Percentiles rank a stretch among this genome's conserved stretches.
These are phyloP conservation scores for Pontoporia blainvillei DNA, from an alignment of 2,113 vertebrate genomes.

Conservation along the genomic window DNA sequence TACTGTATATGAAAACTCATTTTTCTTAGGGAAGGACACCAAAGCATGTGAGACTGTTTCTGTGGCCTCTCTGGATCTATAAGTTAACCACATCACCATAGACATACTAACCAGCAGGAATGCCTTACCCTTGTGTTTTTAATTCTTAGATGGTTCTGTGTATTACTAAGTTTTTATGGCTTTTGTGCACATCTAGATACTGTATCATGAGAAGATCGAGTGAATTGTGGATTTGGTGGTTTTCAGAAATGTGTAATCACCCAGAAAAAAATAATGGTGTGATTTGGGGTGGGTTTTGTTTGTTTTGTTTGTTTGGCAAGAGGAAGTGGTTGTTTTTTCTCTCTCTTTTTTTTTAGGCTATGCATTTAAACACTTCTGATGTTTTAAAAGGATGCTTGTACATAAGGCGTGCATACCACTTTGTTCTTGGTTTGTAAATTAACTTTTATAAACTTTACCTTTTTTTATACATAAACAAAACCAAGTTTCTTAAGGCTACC, in stretches of 20 bases:
- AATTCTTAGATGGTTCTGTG: conserved; percentile 76
- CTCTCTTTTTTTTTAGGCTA: conserved; percentile 76
- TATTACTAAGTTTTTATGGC: conserved; percentile 85
- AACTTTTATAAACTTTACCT: conserved; percentile 99
- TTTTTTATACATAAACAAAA: conserved; percentile 97
- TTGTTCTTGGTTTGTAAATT: conserved; percentile 99
- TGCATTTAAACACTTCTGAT: conserved; percentile 91
- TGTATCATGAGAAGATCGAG: conserved; percentile 78
- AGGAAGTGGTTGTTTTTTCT: conserved; percentile 48
- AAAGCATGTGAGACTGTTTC: conserved; percentile 86
- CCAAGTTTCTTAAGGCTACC: conserved; percentile 92
- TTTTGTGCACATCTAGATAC: conserved; percentile 83
- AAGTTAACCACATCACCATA: conserved; percentile 87
- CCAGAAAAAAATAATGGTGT: conserved; percentile 82
- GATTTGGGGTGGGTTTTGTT: conserved; percentile 69
- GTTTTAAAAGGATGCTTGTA: conserved; percentile 94
- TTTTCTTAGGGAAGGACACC: conserved; percentile 68
- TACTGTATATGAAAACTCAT: conserved; percentile 58
- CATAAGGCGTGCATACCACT: conserved; percentile 97
- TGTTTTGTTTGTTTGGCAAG: background rate
- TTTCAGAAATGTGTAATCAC: conserved; percentile 70
- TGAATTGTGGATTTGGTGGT: conserved; percentile 71
- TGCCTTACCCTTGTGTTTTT: conserved; percentile 93
- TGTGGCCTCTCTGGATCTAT: conserved; percentile 89
- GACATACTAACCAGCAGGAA: conserved; percentile 96